phyloP scores from a whole-genome alignment of 2,888 invertebrate genomes.

The Drosophila longiperda region DNA sequence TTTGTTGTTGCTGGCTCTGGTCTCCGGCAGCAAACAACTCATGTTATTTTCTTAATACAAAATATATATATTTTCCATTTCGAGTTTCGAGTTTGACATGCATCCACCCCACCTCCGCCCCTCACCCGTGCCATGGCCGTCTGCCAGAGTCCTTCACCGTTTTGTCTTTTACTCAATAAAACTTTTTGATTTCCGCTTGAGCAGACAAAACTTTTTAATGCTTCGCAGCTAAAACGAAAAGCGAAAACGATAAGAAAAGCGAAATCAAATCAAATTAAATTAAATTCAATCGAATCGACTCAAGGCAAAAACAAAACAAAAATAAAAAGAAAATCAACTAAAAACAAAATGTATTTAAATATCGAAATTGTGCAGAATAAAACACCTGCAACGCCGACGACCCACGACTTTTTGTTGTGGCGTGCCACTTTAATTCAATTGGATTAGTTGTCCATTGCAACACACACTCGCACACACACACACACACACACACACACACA shows the following conservation, averaged over 20 bases:
- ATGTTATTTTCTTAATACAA: conserved; percentile 56
- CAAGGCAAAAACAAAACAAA: conserved; percentile 40
- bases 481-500: neutral
- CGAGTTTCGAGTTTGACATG: conserved; percentile 51
- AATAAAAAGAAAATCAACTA: neutral
- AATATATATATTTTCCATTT: conserved; percentile 55
- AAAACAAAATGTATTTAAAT: conserved; percentile 61
- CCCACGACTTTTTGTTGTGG: neutral
- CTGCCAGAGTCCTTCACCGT: neutral
- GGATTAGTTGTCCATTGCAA: conserved; percentile 67
- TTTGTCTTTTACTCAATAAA: conserved; percentile 68
- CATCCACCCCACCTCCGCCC: neutral
- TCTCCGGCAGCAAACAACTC: conserved; percentile 25
- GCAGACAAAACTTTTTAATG: conserved; percentile 74
- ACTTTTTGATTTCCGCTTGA: conserved; percentile 80
- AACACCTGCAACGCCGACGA: conserved; percentile 43
- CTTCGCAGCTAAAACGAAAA: conserved; percentile 41
- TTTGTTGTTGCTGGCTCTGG: neutral
- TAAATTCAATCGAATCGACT: conserved; percentile 61
- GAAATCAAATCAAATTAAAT: conserved; percentile 63
- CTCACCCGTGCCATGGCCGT: neutral
- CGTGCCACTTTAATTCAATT: conserved; percentile 70
- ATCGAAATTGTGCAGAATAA: conserved; percentile 46
- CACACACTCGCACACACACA: conserved; percentile 21
- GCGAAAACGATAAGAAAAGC: conserved; percentile 36